Percentiles rank a stretch among this genome's conserved stretches.
Conservation (phyloP, 2,797 vertebrate genomes). For the Clamator glandarius region DNA sequence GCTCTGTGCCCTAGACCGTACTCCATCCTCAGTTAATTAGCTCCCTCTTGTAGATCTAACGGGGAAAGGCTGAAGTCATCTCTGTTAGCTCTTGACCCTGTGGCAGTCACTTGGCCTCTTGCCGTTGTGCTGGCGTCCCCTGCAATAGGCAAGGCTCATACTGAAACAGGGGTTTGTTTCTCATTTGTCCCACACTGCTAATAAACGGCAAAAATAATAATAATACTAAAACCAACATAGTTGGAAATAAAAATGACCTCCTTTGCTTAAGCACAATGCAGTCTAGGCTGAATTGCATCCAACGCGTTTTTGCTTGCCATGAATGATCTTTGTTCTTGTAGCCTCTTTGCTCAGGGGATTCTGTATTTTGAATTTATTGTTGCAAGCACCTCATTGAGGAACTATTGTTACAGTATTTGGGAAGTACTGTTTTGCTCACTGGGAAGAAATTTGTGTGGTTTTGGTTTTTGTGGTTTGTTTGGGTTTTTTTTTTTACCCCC, state of each 20-base stretch:
- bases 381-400: not conserved
- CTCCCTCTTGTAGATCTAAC: not conserved
- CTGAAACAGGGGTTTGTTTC: not conserved
- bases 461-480: not conserved
- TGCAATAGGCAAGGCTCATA: not conserved
- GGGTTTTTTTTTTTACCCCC: not conserved
- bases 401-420: not conserved
- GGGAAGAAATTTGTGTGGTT: not conserved
- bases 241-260: not conserved
- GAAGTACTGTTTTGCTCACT: not conserved
- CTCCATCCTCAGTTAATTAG: not conserved
- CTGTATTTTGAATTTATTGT: not conserved
- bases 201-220: not conserved
- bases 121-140: not conserved
- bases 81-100: not conserved
- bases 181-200: not conserved
- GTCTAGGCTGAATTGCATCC: not conserved
- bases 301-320: not conserved
- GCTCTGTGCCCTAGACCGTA: not conserved
- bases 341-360: not conserved
- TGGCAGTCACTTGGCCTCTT: not conserved
- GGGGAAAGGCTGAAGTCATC: not conserved
- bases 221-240: not conserved
- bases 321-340: not conserved
- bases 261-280: fast-evolving